phyloP scores from a whole-genome alignment of 2,888 invertebrate species.

The Frankliniella fusca region DNA sequence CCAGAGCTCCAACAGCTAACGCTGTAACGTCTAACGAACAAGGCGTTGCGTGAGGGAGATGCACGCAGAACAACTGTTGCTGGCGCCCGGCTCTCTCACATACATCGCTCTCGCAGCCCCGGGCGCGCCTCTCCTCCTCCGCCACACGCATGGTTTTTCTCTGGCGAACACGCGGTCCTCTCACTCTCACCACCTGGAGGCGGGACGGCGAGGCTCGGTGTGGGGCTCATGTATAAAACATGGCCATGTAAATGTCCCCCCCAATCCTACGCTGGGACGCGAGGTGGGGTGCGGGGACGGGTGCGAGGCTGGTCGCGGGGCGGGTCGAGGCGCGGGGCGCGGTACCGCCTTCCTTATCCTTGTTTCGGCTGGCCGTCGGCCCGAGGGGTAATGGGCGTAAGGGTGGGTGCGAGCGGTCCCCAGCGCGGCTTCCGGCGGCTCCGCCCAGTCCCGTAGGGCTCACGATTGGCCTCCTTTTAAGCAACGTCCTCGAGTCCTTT shows the following conservation, averaged over 20 bases:
- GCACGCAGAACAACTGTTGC: neutral
- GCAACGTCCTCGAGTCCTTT: too few relatives aligned
- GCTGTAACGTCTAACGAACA: conserved; percentile 10
- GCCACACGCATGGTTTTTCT: neutral
- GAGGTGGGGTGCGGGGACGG: too few relatives aligned
- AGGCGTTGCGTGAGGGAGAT: neutral
- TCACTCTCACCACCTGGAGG: neutral
- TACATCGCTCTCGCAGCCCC: neutral
- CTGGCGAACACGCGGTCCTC: neutral
- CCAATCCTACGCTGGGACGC: neutral
- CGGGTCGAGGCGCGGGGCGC: too few relatives aligned
- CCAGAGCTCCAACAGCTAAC: too few relatives aligned
- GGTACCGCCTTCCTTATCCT: neutral
- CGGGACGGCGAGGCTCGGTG: neutral
- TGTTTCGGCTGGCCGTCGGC: neutral
- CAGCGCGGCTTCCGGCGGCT: too few relatives aligned
- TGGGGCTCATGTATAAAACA: conserved; percentile 3
- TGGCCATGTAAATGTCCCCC: neutral
- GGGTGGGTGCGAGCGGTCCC: neutral
- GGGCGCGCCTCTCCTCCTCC: neutral
- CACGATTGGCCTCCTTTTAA: too few relatives aligned
- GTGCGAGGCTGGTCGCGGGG: too few relatives aligned
- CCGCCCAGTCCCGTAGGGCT: too few relatives aligned
- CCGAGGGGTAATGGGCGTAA: neutral
- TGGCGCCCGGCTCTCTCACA: neutral